Percentiles rank a stretch among this genome's conserved stretches.
phyloP scores from a whole-genome alignment of 2,113 vertebrate genomes.

The Myanophis thanlyinensis region DNA sequence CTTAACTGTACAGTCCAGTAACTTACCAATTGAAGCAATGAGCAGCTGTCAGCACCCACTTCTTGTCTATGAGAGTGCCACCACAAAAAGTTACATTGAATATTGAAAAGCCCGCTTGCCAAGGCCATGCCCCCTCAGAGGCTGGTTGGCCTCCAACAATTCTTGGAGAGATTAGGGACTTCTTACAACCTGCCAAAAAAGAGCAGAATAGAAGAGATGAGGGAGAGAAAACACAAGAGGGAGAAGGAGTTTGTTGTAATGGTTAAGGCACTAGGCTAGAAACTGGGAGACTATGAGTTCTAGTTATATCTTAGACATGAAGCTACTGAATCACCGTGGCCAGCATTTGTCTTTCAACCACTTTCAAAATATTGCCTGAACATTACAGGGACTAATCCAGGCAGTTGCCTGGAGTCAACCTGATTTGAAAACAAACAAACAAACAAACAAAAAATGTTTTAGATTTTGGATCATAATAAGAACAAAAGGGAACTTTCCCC shows the following conservation, averaged over 20 bases:
- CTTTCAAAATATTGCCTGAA: background rate
- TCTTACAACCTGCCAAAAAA: conserved; percentile 12
- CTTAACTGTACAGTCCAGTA: background rate
- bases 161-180: background rate
- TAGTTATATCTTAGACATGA: background rate
- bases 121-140: conserved; percentile 23
- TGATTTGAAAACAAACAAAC: background rate
- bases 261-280: background rate
- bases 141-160: conserved; percentile 23
- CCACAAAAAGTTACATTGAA: background rate
- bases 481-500: background rate
- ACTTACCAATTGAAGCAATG: conserved; percentile 30
- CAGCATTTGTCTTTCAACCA: background rate
- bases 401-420: background rate
- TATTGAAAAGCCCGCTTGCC: conserved; percentile 10
- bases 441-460: background rate
- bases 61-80: conserved; percentile 14
- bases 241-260: background rate
- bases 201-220: background rate
- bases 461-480: background rate
- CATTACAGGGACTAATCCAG: background rate
- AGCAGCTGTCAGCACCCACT: conserved; percentile 33
- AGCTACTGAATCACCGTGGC: background rate
- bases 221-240: background rate
- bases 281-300: background rate